These are phyloP conservation scores for Stenchaetothrips biformis DNA, from an alignment of 2,888 invertebrate genomes.

Conservation along the genomic window DNA sequence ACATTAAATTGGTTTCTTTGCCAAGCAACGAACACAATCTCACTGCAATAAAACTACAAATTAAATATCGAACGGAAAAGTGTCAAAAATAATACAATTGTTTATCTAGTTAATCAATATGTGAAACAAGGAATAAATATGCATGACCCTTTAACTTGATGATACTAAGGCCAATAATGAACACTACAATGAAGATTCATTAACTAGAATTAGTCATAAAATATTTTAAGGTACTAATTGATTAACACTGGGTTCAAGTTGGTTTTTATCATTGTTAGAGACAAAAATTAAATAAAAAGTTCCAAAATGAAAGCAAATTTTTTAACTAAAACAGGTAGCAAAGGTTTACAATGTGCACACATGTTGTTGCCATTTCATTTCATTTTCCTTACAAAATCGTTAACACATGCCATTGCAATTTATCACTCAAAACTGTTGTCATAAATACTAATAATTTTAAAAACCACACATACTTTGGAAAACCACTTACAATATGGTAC, in stretches of 20 bases:
- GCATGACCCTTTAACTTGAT: neutral
- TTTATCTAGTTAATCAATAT: neutral
- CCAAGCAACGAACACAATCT: neutral
- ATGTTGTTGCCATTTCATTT: neutral
- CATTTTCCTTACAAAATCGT: neutral
- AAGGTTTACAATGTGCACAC: neutral
- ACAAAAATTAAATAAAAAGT: constrained; percentile 14
- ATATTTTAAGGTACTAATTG: neutral
- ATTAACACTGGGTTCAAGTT: neutral
- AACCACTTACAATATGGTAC: neutral
- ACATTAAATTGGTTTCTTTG: neutral
- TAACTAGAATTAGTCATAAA: neutral
- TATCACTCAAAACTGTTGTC: neutral
- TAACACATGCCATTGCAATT: neutral
- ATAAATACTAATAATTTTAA: neutral
- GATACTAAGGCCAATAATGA: neutral
- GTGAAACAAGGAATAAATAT: neutral
- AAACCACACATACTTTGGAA: neutral
- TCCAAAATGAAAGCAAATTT: neutral
- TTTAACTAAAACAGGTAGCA: neutral
- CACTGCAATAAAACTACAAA: constrained; percentile 21
- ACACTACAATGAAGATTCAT: neutral
- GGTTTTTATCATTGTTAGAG: neutral
- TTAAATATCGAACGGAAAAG: constrained; percentile 15
- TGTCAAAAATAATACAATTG: constrained; percentile 19